Conservation (phyloP, 1,140 invertebrate species). For the Brachionus paranguensis region DNA sequence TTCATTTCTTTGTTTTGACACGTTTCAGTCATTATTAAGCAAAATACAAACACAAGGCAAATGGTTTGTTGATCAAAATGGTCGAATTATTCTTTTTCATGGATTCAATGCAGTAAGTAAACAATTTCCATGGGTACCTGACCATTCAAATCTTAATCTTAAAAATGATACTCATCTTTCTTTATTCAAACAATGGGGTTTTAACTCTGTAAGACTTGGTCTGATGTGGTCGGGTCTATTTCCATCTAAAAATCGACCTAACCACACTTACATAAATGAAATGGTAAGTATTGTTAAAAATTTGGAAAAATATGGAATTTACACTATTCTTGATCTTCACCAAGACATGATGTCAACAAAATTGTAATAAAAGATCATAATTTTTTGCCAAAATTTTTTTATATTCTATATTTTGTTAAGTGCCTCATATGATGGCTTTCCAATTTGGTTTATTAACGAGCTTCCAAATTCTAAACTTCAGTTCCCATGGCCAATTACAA, state of each 20-base stretch:
- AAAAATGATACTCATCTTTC: conserved; percentile 43
- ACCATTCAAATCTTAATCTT: conserved; percentile 33
- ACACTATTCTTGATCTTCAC: conserved; percentile 45
- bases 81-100: conserved; percentile 44
- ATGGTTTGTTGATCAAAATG: conserved; percentile 42
- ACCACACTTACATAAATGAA: conserved; percentile 44
- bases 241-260: conserved; percentile 40
- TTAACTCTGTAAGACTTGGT: conserved; percentile 45
- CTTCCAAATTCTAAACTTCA: conserved; percentile 38
- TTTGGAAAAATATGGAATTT: conserved; percentile 43
- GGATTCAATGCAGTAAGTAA: conserved; percentile 45
- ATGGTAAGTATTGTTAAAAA: conserved; percentile 42
- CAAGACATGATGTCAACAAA: conserved; percentile 43
- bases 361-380: not conserved
- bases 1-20: not conserved
- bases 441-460: conserved; percentile 44
- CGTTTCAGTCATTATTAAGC: not conserved
- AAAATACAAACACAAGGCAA: conserved; percentile 30
- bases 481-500: conserved; percentile 44
- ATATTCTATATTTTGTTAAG: not conserved
- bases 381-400: not conserved
- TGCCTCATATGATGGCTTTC: conserved; percentile 44
- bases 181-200: conserved; percentile 43
- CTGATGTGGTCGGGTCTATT: conserved; percentile 45
- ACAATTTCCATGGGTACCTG: conserved; percentile 43